phyloP scores from a whole-genome alignment of 2,797 vertebrate species.

The Vespertilio murinus region DNA sequence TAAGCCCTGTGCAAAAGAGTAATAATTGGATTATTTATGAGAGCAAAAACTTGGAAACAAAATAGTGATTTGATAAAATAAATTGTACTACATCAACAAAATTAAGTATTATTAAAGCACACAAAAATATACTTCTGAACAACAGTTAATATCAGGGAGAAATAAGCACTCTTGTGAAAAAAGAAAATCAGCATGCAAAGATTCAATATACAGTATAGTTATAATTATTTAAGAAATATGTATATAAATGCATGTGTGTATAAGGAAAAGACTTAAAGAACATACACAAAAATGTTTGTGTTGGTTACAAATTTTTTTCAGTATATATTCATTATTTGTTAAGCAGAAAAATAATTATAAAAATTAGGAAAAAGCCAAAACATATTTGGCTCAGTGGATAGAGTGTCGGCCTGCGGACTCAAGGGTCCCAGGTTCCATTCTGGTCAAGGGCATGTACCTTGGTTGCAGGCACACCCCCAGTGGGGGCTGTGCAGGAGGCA shows the following conservation, averaged over 20 bases:
- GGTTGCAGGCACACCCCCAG: too few relatives aligned
- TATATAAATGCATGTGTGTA: not conserved
- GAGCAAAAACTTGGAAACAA: not conserved
- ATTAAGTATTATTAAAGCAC: not conserved
- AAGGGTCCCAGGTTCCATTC: too few relatives aligned
- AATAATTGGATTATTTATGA: not conserved
- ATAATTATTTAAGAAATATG: not conserved
- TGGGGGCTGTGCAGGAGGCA: too few relatives aligned
- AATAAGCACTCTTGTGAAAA: not conserved
- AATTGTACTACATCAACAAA: not conserved
- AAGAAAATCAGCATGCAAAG: not conserved
- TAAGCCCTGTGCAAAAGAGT: not conserved
- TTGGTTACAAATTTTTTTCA: not conserved
- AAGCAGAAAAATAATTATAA: not conserved
- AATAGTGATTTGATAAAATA: not conserved
- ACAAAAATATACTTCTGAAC: not conserved
- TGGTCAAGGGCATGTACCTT: too few relatives aligned
- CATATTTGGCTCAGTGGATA: too few relatives aligned
- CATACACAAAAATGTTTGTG: not conserved
- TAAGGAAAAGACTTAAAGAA: not conserved
- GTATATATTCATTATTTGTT: not conserved
- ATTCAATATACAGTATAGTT: not conserved
- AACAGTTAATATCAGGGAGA: not conserved
- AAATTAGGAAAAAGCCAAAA: not conserved
- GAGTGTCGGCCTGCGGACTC: too few relatives aligned